Percentiles rank a stretch among this genome's conserved stretches.
Conservation (phyloP, 2,888 invertebrate genomes). For the Eupithecia vulgata region DNA sequence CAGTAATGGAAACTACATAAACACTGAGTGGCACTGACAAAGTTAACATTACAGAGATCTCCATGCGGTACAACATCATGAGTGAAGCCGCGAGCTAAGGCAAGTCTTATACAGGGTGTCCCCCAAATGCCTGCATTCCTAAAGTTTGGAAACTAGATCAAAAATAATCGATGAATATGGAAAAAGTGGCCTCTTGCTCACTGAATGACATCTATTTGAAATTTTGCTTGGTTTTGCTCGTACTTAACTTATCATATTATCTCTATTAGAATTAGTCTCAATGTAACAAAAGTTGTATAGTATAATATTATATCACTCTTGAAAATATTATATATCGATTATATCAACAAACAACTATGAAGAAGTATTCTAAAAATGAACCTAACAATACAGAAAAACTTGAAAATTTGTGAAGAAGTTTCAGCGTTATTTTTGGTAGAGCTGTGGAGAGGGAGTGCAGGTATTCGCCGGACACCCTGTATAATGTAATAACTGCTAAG, state of each 20-base stretch:
- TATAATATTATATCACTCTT: background rate
- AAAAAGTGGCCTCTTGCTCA: background rate
- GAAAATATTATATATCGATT: background rate
- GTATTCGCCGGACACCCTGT: too few species aligned
- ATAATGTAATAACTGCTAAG: too few species aligned
- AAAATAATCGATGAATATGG: background rate
- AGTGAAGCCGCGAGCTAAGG: background rate
- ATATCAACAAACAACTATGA: background rate
- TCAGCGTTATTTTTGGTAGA: background rate
- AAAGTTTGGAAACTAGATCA: too few species aligned
- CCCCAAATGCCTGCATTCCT: too few species aligned
- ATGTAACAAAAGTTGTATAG: background rate
- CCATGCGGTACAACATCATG: background rate
- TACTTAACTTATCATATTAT: too few species aligned
- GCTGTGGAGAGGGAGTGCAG: too few species aligned
- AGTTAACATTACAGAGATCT: background rate
- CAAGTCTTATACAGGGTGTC: background rate
- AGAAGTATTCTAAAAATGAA: too few species aligned
- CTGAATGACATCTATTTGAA: background rate
- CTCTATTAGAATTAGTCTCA: too few species aligned
- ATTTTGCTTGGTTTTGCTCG: background rate
- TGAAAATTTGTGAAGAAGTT: background rate
- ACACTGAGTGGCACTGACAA: background rate
- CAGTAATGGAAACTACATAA: background rate
- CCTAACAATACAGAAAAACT: background rate